phyloP scores from a whole-genome alignment of 2,888 invertebrate genomes.

The Andrena hattorfiana region DNA sequence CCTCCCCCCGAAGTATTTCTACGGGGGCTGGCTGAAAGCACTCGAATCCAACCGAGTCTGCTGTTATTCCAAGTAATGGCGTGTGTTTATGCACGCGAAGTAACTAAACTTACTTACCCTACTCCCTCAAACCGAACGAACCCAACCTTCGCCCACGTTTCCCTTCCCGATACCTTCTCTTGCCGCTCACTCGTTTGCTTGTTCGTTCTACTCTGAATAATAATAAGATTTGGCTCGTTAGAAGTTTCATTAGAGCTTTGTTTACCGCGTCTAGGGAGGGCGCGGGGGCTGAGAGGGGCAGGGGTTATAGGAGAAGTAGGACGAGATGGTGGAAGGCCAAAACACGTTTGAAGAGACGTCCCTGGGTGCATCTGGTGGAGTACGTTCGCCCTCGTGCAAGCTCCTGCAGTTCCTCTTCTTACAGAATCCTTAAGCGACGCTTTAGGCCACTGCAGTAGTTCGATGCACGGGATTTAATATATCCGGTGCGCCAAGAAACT shows the following conservation, averaged over 20 bases:
- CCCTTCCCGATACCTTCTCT: slow-evolving; percentile 50
- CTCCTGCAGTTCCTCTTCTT: slow-evolving; percentile 17
- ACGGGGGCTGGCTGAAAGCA: slow-evolving; percentile 50
- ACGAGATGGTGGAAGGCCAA: slow-evolving; percentile 28
- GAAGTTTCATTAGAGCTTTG: slow-evolving; percentile 82
- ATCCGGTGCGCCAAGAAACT: neutral
- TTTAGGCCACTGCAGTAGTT: slow-evolving; percentile 8
- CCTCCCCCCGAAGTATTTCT: slow-evolving; percentile 50
- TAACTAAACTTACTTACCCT: slow-evolving; percentile 78
- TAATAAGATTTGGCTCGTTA: slow-evolving; percentile 82
- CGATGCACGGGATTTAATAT: slow-evolving; percentile 2
- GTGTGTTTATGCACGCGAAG: slow-evolving; percentile 80
- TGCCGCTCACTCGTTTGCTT: slow-evolving; percentile 49
- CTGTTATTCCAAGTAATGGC: slow-evolving; percentile 78
- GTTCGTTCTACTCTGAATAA: slow-evolving; percentile 75
- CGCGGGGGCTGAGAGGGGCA: neutral
- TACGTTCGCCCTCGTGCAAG: slow-evolving; percentile 22
- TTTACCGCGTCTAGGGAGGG: slow-evolving; percentile 71
- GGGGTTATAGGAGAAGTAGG: slow-evolving; percentile 35
- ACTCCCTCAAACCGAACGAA: slow-evolving; percentile 72
- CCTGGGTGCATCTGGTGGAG: slow-evolving; percentile 20
- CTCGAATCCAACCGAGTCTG: slow-evolving; percentile 59
- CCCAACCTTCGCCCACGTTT: slow-evolving; percentile 60
- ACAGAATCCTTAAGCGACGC: slow-evolving; percentile 23
- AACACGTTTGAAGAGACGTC: slow-evolving; percentile 49